Percentiles rank a stretch among this genome's conserved stretches.
Conservation (phyloP, 2,888 invertebrate genomes). For the Ophion obscuratus region DNA sequence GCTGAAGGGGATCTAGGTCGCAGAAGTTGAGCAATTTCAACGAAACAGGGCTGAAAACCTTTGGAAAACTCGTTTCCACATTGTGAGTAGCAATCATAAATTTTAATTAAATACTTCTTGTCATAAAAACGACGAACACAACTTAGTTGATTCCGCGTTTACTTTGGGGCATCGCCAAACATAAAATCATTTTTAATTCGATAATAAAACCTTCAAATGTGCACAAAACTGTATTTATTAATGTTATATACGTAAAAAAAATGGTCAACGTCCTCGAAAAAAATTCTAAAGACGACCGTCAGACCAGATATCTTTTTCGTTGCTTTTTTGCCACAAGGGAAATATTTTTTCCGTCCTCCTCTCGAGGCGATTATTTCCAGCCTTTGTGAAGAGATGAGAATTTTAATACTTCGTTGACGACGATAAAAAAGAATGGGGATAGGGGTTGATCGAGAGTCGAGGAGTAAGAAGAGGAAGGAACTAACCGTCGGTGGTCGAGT, state of each 20-base stretch:
- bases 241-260: background rate
- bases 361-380: background rate
- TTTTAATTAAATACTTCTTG: too few relatives aligned
- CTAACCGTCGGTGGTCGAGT: conserved; percentile 91
- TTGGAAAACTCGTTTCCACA: too few relatives aligned
- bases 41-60: too few relatives aligned
- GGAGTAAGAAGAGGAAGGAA: conserved; percentile 6
- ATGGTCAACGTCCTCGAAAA: background rate
- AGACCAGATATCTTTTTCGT: background rate
- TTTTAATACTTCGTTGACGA: background rate
- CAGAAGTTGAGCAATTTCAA: too few relatives aligned
- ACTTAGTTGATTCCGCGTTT: too few relatives aligned
- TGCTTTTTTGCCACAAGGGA: background rate
- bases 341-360: background rate
- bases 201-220: too few relatives aligned
- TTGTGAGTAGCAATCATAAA: too few relatives aligned
- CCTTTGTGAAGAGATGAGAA: background rate
- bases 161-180: too few relatives aligned
- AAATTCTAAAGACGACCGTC: background rate
- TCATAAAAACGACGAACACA: too few relatives aligned
- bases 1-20: too few relatives aligned
- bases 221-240: too few relatives aligned
- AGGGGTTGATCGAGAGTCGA: background rate
- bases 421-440: background rate
- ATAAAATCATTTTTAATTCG: too few relatives aligned